Evolutionary conservation across 2,888 invertebrate genomes (phyloP).

Genomic region (Eremobia ochroleuca): DNA sequence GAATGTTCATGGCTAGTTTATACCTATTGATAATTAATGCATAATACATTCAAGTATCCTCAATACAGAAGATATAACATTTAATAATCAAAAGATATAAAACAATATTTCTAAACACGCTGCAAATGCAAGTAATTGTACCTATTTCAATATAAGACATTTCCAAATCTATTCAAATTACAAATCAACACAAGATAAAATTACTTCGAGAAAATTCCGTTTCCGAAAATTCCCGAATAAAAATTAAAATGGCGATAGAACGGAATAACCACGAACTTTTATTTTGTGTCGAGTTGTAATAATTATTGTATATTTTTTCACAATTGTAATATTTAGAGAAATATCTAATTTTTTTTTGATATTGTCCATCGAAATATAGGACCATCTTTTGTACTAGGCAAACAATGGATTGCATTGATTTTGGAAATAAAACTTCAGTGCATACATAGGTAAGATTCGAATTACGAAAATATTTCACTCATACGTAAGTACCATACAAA

Average conservation of each 20-base stretch:
- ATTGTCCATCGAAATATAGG: slow-evolving; percentile 18
- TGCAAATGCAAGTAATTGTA: slow-evolving; percentile 66
- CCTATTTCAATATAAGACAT: slow-evolving; percentile 64
- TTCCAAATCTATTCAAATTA: slow-evolving; percentile 39
- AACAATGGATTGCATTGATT: slow-evolving; percentile 47
- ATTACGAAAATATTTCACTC: slow-evolving; percentile 36
- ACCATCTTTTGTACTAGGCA: slow-evolving; percentile 49
- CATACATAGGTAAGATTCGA: slow-evolving; percentile 35
- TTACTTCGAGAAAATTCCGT: not conserved
- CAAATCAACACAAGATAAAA: slow-evolving; percentile 50
- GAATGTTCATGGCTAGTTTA: not conserved
- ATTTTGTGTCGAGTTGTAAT: slow-evolving; percentile 38
- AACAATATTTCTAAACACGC: slow-evolving; percentile 60
- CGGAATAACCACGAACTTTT: not conserved
- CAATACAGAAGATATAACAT: not conserved
- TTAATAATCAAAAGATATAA: not conserved
- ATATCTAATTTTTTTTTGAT: not conserved
- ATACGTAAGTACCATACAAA: slow-evolving; percentile 41
- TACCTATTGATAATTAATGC: not conserved
- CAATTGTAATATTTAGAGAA: slow-evolving; percentile 3
- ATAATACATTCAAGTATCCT: slow-evolving; percentile 21
- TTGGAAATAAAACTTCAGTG: slow-evolving; percentile 15
- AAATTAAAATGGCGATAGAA: slow-evolving; percentile 20
- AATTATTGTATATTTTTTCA: not conserved
- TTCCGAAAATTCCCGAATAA: slow-evolving; percentile 1